Evolutionary conservation across 2,113 vertebrate genomes (phyloP).

Genomic region (Sebastes fasciatus): DNA sequence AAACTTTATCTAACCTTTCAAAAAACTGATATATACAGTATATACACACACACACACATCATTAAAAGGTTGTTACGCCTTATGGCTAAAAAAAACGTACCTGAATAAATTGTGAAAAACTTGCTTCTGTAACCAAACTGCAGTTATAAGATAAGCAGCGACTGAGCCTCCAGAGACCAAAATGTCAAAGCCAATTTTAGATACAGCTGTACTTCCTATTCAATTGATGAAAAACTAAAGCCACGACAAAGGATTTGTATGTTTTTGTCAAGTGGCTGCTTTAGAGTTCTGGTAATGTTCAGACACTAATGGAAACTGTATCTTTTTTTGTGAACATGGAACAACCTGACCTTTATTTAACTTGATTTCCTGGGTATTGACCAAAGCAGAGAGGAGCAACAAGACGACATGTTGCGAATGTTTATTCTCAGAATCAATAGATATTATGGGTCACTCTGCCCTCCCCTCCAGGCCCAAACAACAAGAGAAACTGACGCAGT

Average conservation of each 20-base stretch:
- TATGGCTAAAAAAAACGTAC: not conserved
- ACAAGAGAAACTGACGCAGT: constrained; percentile 1
- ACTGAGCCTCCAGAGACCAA: not conserved
- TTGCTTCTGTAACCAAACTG: not conserved
- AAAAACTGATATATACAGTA: no score
- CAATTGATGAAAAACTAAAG: not conserved
- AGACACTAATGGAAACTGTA: not conserved
- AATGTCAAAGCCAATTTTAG: not conserved
- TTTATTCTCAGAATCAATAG: constrained; percentile 43
- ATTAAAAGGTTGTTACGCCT: not conserved
- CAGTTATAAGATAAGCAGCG: not conserved
- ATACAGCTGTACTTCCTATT: not conserved
- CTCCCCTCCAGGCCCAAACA: constrained; percentile 20
- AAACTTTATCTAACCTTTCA: not conserved
- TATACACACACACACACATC: no score
- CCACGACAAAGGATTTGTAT: not conserved
- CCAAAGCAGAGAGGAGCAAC: constrained; percentile 20
- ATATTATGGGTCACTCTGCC: constrained; percentile 7
- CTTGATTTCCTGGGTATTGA: constrained; percentile 34
- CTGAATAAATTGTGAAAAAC: not conserved
- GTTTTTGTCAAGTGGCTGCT: not conserved
- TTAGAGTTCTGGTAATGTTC: not conserved
- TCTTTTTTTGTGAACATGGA: not conserved
- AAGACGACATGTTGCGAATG: constrained; percentile 18
- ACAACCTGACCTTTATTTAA: constrained; percentile 53